These are phyloP conservation scores for Regulus satrapa DNA, from an alignment of 2,113 vertebrate species.

Conservation along the genomic window DNA sequence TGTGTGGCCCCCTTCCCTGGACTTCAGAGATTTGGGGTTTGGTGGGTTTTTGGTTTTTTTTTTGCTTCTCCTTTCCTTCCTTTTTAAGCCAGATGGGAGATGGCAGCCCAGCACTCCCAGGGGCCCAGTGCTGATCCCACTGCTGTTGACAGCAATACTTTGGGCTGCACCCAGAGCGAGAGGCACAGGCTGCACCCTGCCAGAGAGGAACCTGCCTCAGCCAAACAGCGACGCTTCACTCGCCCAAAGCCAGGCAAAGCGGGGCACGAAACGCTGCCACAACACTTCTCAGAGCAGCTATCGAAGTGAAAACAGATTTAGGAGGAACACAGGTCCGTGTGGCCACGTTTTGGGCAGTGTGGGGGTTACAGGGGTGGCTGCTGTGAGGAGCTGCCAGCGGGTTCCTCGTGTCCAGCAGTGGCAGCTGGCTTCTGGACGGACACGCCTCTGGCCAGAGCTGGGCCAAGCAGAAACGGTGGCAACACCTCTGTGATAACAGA, in stretches of 20 bases:
- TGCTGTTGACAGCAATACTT: background rate
- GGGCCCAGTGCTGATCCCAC: background rate
- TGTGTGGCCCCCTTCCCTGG: constrained; percentile 2
- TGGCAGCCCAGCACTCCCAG: background rate
- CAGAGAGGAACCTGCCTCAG: background rate
- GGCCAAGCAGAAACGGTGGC: background rate
- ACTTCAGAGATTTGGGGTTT: background rate
- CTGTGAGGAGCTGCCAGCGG: background rate
- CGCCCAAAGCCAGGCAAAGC: background rate
- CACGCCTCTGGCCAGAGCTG: background rate
- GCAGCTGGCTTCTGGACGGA: background rate
- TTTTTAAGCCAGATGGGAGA: background rate
- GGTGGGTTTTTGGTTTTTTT: too few species aligned
- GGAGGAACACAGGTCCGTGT: background rate
- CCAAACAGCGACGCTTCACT: background rate
- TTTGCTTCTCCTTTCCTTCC: background rate
- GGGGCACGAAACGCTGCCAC: background rate
- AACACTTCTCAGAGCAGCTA: background rate
- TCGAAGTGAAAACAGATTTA: background rate
- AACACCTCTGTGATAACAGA: background rate
- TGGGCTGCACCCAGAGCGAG: background rate
- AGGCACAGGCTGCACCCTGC: background rate
- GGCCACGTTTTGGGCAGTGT: background rate
- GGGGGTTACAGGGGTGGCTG: background rate
- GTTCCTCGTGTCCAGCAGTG: background rate